Conservation (phyloP, 2,113 vertebrate genomes). For the Egretta garzetta region DNA sequence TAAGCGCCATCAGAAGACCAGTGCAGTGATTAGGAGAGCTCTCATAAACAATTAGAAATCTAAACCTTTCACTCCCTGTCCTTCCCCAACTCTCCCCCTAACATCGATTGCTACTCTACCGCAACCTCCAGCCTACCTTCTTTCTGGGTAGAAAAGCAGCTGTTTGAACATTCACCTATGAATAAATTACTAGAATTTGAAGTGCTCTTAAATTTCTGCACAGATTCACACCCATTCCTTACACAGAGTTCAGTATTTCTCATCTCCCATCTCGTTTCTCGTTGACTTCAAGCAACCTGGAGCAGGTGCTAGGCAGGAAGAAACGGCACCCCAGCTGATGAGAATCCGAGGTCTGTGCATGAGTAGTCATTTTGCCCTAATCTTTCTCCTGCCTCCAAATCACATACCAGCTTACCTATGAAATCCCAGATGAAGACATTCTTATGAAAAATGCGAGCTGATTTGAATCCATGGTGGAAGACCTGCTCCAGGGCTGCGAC, state of each 20-base stretch:
- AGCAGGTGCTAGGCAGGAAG: neutral
- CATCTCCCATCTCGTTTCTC: neutral
- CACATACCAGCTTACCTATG: constrained; percentile 80
- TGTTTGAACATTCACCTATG: neutral
- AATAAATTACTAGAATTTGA: neutral
- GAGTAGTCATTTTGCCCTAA: neutral
- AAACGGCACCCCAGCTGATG: neutral
- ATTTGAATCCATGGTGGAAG: constrained; percentile 93
- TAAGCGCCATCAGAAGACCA: neutral
- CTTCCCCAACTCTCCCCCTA: neutral
- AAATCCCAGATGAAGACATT: constrained; percentile 98
- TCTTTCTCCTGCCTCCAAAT: neutral
- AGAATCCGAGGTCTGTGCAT: rapidly evolving
- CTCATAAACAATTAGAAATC: neutral
- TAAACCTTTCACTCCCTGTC: neutral
- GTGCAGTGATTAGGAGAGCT: neutral
- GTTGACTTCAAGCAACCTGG: neutral
- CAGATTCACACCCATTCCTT: neutral
- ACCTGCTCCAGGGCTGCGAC: constrained; percentile 92
- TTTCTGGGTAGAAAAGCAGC: neutral
- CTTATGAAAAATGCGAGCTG: constrained; percentile 92
- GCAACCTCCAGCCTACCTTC: neutral
- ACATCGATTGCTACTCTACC: neutral
- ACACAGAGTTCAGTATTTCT: neutral
- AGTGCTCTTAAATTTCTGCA: neutral